phyloP scores from a whole-genome alignment of 1,140 invertebrate genomes.

The Ephestia elutella region DNA sequence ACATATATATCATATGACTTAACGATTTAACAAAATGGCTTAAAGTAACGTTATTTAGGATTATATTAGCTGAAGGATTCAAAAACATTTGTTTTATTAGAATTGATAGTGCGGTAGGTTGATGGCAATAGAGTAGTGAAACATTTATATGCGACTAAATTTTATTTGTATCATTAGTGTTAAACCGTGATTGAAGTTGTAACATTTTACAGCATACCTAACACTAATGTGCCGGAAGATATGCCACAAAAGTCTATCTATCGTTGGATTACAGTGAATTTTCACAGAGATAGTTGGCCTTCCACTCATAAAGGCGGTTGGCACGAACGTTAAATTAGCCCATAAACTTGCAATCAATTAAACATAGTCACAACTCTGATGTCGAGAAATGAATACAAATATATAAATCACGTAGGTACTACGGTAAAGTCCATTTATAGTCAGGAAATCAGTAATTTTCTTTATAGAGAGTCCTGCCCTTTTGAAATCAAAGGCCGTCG shows the following conservation, averaged over 20 bases:
- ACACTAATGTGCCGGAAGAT: conserved; percentile 19
- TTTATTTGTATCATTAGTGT: no score
- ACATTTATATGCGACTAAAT: no score
- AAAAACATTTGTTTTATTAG: no score
- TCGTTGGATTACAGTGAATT: conserved; percentile 14
- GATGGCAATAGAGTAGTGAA: no score
- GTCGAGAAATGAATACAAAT: conserved; percentile 11
- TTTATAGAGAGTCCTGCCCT: no score
- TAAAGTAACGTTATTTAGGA: no score
- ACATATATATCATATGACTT: no score
- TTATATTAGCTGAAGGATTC: no score
- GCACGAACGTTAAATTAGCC: conserved; percentile 21
- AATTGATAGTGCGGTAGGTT: no score
- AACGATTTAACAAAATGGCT: no score
- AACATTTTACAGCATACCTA: conserved; percentile 17
- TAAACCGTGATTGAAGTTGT: no score
- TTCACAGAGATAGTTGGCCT: conserved; percentile 1
- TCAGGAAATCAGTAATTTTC: conserved; percentile 14
- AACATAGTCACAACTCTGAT: conserved; percentile 18
- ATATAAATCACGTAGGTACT: conserved; percentile 20
- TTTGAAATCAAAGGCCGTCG: no score
- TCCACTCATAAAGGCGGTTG: conserved; percentile 19
- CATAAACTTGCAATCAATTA: conserved; percentile 28
- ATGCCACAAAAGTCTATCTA: conserved; percentile 18
- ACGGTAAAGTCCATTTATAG: neutral